These are phyloP conservation scores for Hyperoplus lanceolatus DNA, from an alignment of 2,797 vertebrate genomes.

Conservation along the genomic window DNA sequence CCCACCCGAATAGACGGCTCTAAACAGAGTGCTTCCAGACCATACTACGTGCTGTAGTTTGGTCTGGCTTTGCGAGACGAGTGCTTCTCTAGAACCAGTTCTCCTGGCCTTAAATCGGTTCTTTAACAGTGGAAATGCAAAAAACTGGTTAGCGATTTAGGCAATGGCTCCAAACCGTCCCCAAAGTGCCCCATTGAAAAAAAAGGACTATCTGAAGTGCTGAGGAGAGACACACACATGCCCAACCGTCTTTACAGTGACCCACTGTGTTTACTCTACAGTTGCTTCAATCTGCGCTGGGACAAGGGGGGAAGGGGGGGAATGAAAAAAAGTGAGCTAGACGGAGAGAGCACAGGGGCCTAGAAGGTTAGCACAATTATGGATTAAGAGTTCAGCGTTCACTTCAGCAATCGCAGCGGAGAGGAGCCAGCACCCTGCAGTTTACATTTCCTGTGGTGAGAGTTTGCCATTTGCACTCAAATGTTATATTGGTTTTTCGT, in stretches of 20 bases:
- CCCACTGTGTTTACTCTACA: slow-evolving; percentile 43
- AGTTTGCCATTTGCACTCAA: slow-evolving; percentile 74
- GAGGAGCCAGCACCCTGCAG: slow-evolving; percentile 43
- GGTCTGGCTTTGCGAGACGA: too few relatives aligned
- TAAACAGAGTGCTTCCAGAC: too few relatives aligned
- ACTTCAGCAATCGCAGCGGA: slow-evolving; percentile 49
- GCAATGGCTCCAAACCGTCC: too few relatives aligned
- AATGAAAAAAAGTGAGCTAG: background rate
- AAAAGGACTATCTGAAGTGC: too few relatives aligned
- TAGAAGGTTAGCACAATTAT: slow-evolving; percentile 36
- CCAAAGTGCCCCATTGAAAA: too few relatives aligned
- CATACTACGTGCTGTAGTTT: too few relatives aligned
- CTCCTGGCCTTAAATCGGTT: too few relatives aligned
- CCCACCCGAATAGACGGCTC: too few relatives aligned
- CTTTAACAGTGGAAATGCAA: too few relatives aligned
- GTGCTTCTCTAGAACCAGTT: too few relatives aligned
- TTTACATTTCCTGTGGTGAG: slow-evolving; percentile 67
- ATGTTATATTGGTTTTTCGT: slow-evolving; percentile 70
- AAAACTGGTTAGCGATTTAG: too few relatives aligned
- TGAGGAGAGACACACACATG: too few relatives aligned
- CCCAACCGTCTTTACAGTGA: slow-evolving; percentile 30
- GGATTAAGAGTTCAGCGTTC: slow-evolving; percentile 66
- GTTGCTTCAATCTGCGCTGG: background rate
- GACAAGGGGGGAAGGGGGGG: background rate
- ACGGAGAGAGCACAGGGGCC: slow-evolving; percentile 12